phyloP scores from a whole-genome alignment of 2,113 vertebrate species.

The Myiozetetes cayanensis region DNA sequence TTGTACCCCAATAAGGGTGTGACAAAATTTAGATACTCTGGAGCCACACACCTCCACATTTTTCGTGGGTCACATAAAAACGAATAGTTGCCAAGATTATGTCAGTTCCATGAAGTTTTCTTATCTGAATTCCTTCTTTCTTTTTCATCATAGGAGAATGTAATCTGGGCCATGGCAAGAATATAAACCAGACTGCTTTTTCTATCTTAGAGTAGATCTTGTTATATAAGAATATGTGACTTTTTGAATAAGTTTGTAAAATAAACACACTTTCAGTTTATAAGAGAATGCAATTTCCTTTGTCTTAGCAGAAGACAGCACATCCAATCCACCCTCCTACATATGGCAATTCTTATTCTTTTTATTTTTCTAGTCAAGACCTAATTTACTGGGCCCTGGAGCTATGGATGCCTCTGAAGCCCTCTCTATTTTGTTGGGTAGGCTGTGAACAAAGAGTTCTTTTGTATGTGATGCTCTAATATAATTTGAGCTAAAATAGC shows the following conservation, averaged over 20 bases:
- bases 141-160: not conserved
- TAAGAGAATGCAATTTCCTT: not conserved
- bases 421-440: not conserved
- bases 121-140: not conserved
- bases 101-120: not conserved
- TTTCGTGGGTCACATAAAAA: not conserved
- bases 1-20: not conserved
- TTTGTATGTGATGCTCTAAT: not conserved
- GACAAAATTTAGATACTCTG: not conserved
- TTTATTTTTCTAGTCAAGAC: conserved; percentile 32
- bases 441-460: conserved; percentile 27
- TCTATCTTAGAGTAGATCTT: not conserved
- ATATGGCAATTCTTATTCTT: not conserved
- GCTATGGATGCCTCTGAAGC: not conserved
- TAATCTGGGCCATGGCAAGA: not conserved
- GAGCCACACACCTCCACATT: not conserved
- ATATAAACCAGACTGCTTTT: not conserved
- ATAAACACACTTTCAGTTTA: not conserved
- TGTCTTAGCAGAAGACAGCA: not conserved
- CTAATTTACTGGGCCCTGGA: conserved; percentile 35
- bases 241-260: not conserved
- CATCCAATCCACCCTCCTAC: not conserved
- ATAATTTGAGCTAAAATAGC: conserved; percentile 44
- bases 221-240: not conserved
- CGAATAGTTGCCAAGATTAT: not conserved